A percentile compares a stretch with the other conserved stretches of the same genome.
These are phyloP conservation scores for Acrossocheilus fasciatus DNA, from an alignment of 2,797 vertebrate species.

Conservation along the genomic window DNA sequence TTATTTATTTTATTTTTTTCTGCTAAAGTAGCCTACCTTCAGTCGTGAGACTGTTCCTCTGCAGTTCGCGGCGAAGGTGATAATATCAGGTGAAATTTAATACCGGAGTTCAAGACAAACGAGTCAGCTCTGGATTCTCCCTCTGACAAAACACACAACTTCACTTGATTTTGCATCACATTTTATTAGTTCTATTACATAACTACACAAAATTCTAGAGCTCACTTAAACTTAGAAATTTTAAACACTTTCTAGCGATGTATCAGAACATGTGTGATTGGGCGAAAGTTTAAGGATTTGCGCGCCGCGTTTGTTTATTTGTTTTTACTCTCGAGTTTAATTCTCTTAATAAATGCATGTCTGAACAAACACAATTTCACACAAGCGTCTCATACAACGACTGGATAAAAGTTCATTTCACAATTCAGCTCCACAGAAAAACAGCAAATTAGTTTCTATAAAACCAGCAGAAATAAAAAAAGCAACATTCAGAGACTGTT, in stretches of 20 bases:
- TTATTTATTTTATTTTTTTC: neutral
- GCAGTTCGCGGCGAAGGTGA: conserved; percentile 87
- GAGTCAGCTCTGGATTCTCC: conserved; percentile 73
- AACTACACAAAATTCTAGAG: neutral
- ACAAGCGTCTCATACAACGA: neutral
- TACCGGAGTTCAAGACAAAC: conserved; percentile 75
- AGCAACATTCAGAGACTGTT: neutral
- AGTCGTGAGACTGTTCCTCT: conserved; percentile 86
- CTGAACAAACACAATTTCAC: neutral
- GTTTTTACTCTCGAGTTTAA: neutral
- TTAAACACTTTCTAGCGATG: neutral
- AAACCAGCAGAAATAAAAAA: conserved; percentile 13
- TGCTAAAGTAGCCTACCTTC: conserved; percentile 80
- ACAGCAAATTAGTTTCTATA: neutral
- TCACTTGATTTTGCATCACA: conserved; percentile 58
- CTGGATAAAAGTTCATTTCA: neutral
- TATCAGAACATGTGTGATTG: neutral
- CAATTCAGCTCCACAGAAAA: neutral
- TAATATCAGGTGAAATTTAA: conserved; percentile 78
- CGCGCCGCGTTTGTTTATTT: neutral
- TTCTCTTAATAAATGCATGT: neutral
- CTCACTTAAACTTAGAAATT: neutral
- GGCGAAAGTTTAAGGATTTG: conserved; percentile 8
- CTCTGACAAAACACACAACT: conserved; percentile 75
- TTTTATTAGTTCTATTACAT: neutral